phyloP scores from a whole-genome alignment of 2,113 vertebrate species.

The Agapornis roseicollis region DNA sequence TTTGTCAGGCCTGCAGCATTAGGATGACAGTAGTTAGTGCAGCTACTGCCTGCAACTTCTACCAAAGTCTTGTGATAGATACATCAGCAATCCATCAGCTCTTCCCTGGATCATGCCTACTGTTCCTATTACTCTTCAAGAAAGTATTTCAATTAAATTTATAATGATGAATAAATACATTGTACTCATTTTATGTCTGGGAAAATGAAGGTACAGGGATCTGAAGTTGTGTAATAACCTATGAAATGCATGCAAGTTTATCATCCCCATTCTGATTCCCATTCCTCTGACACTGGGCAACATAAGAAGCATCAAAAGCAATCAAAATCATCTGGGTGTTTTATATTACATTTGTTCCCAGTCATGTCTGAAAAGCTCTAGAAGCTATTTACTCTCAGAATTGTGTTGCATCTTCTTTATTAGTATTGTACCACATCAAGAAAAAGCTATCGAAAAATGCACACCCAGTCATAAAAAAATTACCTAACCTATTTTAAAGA shows the following conservation, averaged over 20 bases:
- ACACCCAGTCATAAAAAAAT: slow-evolving; percentile 6
- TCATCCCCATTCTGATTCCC: neutral
- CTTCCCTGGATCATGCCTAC: neutral
- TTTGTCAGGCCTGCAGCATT: neutral
- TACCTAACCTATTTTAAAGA: slow-evolving; percentile 24
- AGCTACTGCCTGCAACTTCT: neutral
- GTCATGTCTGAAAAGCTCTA: neutral
- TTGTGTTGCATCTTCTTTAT: neutral
- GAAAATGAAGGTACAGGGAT: neutral
- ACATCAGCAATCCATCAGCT: neutral
- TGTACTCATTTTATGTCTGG: neutral
- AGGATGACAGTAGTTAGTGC: neutral
- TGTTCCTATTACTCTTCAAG: neutral
- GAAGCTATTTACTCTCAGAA: slow-evolving; percentile 13
- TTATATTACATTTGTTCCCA: neutral
- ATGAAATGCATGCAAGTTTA: neutral
- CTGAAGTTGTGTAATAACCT: neutral
- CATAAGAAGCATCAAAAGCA: neutral
- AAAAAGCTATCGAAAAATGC: slow-evolving; percentile 16
- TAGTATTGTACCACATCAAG: neutral
- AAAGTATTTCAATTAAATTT: neutral
- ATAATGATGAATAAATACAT: neutral
- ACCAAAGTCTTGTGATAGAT: neutral
- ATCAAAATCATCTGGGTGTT: neutral
- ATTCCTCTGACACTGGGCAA: neutral